Evolutionary conservation across 2,797 vertebrate species (phyloP).

Genomic region (Mus caroli): DNA sequence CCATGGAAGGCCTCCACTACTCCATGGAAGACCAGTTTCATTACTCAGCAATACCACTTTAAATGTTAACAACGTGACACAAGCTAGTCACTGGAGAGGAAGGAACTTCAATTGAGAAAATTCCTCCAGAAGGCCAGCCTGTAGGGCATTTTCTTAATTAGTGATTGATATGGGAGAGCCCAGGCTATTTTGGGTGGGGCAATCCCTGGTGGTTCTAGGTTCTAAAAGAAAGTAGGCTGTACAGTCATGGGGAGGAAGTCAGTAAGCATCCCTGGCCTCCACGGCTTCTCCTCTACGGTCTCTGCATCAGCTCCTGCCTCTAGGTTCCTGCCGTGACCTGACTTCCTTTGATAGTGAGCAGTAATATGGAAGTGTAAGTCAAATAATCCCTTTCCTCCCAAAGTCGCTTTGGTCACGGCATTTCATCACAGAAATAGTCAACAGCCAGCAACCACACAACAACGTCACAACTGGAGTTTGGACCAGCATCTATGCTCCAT

Average conservation of each 20-base stretch:
- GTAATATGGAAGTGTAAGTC: background rate
- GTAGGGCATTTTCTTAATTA: background rate
- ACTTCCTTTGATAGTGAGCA: background rate
- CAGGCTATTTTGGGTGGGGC: background rate
- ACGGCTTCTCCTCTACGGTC: background rate
- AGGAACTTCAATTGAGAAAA: background rate
- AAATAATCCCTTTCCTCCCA: background rate
- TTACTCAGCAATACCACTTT: background rate
- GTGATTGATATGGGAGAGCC: background rate
- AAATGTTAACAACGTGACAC: background rate
- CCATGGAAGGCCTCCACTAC: no score
- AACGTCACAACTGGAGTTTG: background rate
- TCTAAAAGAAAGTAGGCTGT: background rate
- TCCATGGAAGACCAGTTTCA: background rate
- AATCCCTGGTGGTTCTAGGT: background rate
- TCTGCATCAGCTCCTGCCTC: background rate
- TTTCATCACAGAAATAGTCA: background rate
- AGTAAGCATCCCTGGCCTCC: background rate
- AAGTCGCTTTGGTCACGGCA: background rate
- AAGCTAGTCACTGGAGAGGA: background rate
- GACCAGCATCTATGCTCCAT: background rate
- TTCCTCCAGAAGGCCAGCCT: background rate
- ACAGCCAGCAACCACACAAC: background rate
- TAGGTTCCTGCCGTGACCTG: background rate
- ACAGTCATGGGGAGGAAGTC: background rate